These are phyloP conservation scores for Cantharis lateralis DNA, from an alignment of 2,888 invertebrate genomes.

Conservation along the genomic window DNA sequence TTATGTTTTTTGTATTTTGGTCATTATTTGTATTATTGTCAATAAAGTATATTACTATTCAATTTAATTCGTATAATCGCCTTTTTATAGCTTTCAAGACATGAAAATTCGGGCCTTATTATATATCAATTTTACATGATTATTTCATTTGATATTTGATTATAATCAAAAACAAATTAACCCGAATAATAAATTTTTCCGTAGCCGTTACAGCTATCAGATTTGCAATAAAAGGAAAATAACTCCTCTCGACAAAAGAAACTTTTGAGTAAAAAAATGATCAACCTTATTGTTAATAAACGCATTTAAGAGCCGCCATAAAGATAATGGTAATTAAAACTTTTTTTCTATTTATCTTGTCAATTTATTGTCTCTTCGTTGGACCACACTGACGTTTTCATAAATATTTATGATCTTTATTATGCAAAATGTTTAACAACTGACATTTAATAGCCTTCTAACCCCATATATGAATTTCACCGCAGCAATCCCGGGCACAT, in stretches of 20 bases:
- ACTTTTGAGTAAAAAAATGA: not conserved
- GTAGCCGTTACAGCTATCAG: not conserved
- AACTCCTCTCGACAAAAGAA: not conserved
- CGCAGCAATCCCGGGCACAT: slow-evolving; percentile 29
- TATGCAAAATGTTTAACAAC: slow-evolving; percentile 22
- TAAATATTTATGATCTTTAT: slow-evolving; percentile 20
- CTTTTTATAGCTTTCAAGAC: not conserved
- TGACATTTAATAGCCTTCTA: slow-evolving; percentile 22
- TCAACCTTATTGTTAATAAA: not conserved
- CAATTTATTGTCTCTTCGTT: slow-evolving; percentile 13
- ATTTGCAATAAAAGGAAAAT: not conserved
- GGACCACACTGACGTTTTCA: slow-evolving; percentile 12
- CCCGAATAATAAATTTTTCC: not conserved
- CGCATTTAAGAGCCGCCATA: not conserved
- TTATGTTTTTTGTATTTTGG: not conserved
- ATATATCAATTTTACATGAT: not conserved
- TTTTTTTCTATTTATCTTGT: not conserved
- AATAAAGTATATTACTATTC: not conserved
- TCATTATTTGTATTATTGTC: too few species aligned
- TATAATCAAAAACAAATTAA: not conserved
- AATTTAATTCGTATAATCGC: not conserved
- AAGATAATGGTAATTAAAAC: not conserved
- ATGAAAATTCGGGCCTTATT: not conserved
- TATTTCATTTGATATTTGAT: not conserved
- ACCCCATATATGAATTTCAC: slow-evolving; percentile 26